A percentile compares a stretch with the other conserved stretches of the same genome.
These are phyloP conservation scores for Nothoprocta perdicaria DNA, from an alignment of 2,113 vertebrate genomes.

Conservation along the genomic window DNA sequence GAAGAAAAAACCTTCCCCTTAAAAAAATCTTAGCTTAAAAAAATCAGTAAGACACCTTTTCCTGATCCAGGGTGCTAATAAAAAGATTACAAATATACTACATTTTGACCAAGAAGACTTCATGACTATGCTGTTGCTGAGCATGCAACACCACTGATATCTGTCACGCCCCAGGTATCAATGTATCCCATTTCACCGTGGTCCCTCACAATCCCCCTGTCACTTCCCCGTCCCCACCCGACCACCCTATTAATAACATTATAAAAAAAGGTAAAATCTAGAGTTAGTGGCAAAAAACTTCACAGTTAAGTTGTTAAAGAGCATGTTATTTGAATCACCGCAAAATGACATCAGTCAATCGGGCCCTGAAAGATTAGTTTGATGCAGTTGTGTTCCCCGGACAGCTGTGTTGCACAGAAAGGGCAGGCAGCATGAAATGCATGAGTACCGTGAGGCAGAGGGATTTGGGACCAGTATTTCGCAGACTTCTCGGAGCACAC, in stretches of 20 bases:
- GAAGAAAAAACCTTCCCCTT: constrained; percentile 66
- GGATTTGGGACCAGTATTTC: constrained; percentile 96
- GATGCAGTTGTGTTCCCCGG: constrained; percentile 88
- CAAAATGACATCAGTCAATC: constrained; percentile 85
- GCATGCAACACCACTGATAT: constrained; percentile 69
- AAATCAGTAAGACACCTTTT: constrained; percentile 71
- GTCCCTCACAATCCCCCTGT: not conserved
- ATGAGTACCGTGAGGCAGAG: constrained; percentile 95
- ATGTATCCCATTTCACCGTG: constrained; percentile 7
- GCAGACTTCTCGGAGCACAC: constrained; percentile 97
- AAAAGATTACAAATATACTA: constrained; percentile 75
- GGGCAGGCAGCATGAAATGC: constrained; percentile 97
- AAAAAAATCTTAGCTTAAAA: constrained; percentile 72
- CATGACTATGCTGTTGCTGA: constrained; percentile 58
- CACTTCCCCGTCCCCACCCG: not conserved
- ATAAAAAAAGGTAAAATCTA: constrained; percentile 77
- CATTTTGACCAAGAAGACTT: constrained; percentile 64
- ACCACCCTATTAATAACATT: constrained; percentile 59
- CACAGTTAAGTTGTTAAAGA: constrained; percentile 81
- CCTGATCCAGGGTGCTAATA: constrained; percentile 66
- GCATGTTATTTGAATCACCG: constrained; percentile 33
- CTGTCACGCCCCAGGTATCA: constrained; percentile 54
- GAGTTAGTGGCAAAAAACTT: constrained; percentile 85
- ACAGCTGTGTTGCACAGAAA: constrained; percentile 93
- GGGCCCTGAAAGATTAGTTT: constrained; percentile 98